Percentiles rank a stretch among this genome's conserved stretches.
These are phyloP conservation scores for Anthoptus insignis DNA, from an alignment of 2,888 invertebrate genomes.

Conservation along the genomic window DNA sequence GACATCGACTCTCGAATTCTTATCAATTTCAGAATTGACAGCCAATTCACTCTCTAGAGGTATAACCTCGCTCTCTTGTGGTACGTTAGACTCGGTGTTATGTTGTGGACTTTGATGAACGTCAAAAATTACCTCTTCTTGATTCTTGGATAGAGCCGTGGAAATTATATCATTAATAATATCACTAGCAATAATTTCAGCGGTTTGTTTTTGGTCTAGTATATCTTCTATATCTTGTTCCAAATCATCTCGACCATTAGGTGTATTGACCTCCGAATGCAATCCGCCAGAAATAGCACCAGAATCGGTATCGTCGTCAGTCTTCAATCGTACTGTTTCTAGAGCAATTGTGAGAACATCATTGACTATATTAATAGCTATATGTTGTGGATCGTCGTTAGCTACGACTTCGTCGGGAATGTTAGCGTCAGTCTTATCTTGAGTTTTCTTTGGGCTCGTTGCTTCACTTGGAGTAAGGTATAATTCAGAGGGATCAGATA, in stretches of 20 bases:
- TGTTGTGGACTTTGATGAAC: conserved; percentile 62
- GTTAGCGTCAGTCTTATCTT: conserved; percentile 74
- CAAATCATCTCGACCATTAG: conserved; percentile 78
- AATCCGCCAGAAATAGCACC: conserved; percentile 80
- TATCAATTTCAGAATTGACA: conserved; percentile 52
- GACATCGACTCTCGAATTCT: conserved; percentile 63
- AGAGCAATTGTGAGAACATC: conserved; percentile 80
- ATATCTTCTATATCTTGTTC: conserved; percentile 79
- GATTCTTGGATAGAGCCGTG: conserved; percentile 63
- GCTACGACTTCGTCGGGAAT: conserved; percentile 62
- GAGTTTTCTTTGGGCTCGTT: conserved; percentile 79
- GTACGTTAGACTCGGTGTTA: conserved; percentile 70
- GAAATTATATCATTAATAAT: conserved; percentile 71
- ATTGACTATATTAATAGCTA: conserved; percentile 81
- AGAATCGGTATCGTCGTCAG: conserved; percentile 80
- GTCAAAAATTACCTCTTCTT: conserved; percentile 52
- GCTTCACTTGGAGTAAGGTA: conserved; percentile 90
- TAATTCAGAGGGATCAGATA: conserved; percentile 90
- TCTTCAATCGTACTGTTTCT: conserved; percentile 76
- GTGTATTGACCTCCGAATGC: conserved; percentile 80
- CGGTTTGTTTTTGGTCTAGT: conserved; percentile 66
- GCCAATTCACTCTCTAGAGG: conserved; percentile 77
- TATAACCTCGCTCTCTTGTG: conserved; percentile 77
- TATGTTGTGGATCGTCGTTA: conserved; percentile 71
- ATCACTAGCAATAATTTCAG: conserved; percentile 72